phyloP scores from a whole-genome alignment of 2,113 vertebrate species.

The Bambusicola thoracicus region DNA sequence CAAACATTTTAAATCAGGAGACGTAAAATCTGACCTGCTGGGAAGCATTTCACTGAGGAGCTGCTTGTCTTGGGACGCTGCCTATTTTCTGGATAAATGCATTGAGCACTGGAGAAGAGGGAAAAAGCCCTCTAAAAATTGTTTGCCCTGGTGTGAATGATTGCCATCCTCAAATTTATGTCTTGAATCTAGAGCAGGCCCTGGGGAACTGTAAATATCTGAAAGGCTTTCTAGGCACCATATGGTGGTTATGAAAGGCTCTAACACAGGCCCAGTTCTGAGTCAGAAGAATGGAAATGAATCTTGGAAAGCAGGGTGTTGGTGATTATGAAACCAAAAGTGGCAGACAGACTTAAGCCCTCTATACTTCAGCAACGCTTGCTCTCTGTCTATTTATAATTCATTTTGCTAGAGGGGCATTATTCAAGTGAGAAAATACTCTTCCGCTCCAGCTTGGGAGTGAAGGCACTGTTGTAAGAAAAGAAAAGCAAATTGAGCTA shows the following conservation, averaged over 20 bases:
- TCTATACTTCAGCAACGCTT: background rate
- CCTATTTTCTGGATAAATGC: background rate
- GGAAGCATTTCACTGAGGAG: background rate
- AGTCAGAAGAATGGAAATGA: conserved; percentile 45
- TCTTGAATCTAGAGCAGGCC: conserved; percentile 1
- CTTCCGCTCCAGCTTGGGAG: background rate
- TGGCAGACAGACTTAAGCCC: conserved; percentile 37
- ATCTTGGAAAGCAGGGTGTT: conserved; percentile 16
- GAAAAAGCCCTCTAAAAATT: background rate
- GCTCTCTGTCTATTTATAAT: background rate
- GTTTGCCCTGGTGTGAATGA: background rate
- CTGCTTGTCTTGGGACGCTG: background rate
- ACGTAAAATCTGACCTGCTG: background rate
- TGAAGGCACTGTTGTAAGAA: background rate
- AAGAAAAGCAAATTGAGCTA: conserved; percentile 23
- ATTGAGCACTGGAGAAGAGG: background rate
- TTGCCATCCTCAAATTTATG: background rate
- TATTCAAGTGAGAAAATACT: conserved; percentile 33
- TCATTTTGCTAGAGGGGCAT: background rate
- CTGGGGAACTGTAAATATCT: background rate
- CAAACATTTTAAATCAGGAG: background rate
- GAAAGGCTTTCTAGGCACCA: conserved; percentile 57
- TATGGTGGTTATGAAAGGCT: conserved; percentile 63
- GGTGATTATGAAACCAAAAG: conserved; percentile 35
- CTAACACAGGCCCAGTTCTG: conserved; percentile 43